Percentiles rank a stretch among this genome's conserved stretches.
Conservation (phyloP, 2,888 invertebrate genomes). For the Elmis aenea region DNA sequence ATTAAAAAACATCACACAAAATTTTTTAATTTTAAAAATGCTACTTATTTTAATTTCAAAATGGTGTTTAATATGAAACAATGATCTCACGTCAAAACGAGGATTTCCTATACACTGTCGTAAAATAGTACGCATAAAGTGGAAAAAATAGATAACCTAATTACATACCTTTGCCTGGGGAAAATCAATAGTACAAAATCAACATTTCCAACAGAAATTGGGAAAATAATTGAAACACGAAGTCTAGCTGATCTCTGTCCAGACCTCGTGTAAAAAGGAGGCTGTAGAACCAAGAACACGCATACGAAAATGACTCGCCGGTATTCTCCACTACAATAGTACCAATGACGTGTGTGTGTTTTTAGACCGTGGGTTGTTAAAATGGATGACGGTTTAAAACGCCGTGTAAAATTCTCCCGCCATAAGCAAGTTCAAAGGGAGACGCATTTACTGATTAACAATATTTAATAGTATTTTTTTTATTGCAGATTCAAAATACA, state of each 20-base stretch:
- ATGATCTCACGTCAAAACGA: conserved; percentile 12
- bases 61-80: conserved; percentile 25
- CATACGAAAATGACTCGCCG: neutral
- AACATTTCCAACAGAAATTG: conserved; percentile 17
- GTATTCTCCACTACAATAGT: neutral
- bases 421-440: conserved; percentile 11
- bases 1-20: no score
- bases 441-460: no score
- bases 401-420: conserved; percentile 12
- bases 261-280: conserved; percentile 21
- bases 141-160: conserved; percentile 1
- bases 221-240: conserved; percentile 11
- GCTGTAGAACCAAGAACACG: conserved; percentile 3
- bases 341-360: conserved; percentile 4
- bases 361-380: conserved; percentile 2
- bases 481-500: conserved; percentile 22
- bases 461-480: no score
- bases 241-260: conserved; percentile 13
- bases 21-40: neutral
- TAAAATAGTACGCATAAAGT: conserved; percentile 6
- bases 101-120: conserved; percentile 3
- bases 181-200: conserved; percentile 16
- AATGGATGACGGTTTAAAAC: conserved; percentile 17
- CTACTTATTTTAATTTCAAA: conserved; percentile 20
- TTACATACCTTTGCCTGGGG: conserved; percentile 9